Conservation (phyloP, 2,888 invertebrate genomes). For the Phania funesta region DNA sequence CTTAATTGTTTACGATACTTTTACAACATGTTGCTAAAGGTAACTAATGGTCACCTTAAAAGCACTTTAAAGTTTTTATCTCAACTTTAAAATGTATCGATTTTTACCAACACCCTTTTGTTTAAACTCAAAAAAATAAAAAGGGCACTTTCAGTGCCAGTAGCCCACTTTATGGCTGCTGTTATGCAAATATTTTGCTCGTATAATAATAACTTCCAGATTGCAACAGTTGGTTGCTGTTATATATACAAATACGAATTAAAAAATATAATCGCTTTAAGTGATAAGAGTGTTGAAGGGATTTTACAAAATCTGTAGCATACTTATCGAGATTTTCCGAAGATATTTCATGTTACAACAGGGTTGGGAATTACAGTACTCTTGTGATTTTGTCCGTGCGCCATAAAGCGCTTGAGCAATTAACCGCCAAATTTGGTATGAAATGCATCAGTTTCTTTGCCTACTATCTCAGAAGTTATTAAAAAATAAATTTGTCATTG, state of each 20-base stretch:
- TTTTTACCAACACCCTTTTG: background rate
- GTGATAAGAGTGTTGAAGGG: conserved; percentile 14
- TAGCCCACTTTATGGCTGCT: conserved; percentile 6
- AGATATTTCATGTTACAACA: background rate
- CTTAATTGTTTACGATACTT: background rate
- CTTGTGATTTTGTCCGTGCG: too few species aligned
- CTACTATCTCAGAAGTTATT: too few species aligned
- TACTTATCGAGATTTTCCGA: background rate
- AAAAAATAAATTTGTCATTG: too few species aligned
- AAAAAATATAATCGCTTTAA: conserved; percentile 32
- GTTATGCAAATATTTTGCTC: conserved; percentile 21
- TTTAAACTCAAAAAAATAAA: background rate
- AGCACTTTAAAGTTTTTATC: background rate
- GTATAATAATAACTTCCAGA: conserved; percentile 23
- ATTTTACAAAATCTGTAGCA: conserved; percentile 11
- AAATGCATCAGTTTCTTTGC: too few species aligned
- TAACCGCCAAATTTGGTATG: too few species aligned
- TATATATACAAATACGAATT: background rate
- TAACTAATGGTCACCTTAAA: background rate
- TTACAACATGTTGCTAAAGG: background rate
- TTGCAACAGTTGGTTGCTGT: conserved; percentile 44
- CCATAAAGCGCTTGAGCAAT: too few species aligned
- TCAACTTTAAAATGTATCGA: conserved; percentile 9
- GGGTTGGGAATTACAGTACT: too few species aligned
- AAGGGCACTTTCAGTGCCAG: background rate